phyloP scores from a whole-genome alignment of 2,797 vertebrate genomes.

The Perdix hodgsoniae region DNA sequence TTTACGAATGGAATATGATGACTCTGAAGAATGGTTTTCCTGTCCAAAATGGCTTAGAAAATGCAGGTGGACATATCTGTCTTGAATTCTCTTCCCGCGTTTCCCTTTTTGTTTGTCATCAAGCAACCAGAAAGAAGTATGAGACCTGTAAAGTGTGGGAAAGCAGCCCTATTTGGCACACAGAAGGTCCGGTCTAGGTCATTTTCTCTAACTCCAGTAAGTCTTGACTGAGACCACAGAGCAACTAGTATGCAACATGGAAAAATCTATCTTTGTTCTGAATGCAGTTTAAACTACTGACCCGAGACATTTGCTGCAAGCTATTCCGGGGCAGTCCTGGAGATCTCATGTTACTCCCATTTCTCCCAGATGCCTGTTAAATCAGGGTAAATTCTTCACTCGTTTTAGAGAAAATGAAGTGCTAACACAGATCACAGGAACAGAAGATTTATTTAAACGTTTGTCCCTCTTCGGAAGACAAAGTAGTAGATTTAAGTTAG shows the following conservation, averaged over 20 bases:
- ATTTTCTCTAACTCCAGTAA: background rate
- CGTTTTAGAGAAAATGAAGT: constrained; percentile 38
- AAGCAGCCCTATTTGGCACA: background rate
- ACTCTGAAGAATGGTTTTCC: background rate
- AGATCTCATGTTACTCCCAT: background rate
- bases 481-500: constrained; percentile 39
- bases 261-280: background rate
- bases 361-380: constrained; percentile 21
- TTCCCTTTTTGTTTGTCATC: background rate
- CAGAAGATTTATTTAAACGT: constrained; percentile 36
- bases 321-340: background rate
- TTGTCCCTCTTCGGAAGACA: constrained; percentile 29
- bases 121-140: background rate
- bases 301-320: background rate
- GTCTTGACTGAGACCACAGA: constrained; percentile 3
- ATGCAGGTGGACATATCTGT: background rate
- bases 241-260: background rate
- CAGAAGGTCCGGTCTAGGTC: background rate
- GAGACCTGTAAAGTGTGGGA: background rate
- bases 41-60: background rate
- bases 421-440: background rate
- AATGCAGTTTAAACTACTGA: background rate
- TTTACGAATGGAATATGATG: background rate
- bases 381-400: constrained; percentile 44
- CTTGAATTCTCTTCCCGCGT: background rate